Evolutionary conservation across 2,797 vertebrate species (phyloP).

Genomic region (Diplodus puntazzo): DNA sequence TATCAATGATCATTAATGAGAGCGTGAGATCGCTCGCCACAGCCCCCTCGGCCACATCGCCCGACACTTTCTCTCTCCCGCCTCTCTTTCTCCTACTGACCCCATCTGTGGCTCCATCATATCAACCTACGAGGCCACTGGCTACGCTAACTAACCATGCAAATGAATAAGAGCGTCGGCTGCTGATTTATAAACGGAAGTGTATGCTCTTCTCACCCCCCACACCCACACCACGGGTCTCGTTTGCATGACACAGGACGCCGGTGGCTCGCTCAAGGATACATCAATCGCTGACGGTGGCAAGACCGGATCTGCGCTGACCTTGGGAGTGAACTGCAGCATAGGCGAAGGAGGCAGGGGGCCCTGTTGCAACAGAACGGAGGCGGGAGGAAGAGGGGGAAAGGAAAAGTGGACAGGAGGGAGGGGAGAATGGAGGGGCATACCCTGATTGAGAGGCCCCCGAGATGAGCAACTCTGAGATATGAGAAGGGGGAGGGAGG

Average conservation of each 20-base stretch:
- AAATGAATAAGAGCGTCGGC: slow-evolving; percentile 54
- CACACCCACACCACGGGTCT: slow-evolving; percentile 19
- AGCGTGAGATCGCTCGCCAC: slow-evolving; percentile 59
- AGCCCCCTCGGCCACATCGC: slow-evolving; percentile 49
- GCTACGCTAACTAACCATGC: slow-evolving; percentile 42
- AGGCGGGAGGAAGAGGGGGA: slow-evolving; percentile 26
- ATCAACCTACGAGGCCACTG: slow-evolving; percentile 38
- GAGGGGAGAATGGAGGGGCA: slow-evolving; percentile 51
- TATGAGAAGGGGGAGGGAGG: slow-evolving; percentile 59
- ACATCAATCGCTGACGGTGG: slow-evolving; percentile 85
- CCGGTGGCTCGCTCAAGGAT: slow-evolving; percentile 69
- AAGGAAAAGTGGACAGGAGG: slow-evolving; percentile 41
- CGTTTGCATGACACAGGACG: slow-evolving; percentile 71
- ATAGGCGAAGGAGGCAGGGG: slow-evolving; percentile 49
- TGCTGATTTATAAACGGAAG: slow-evolving; percentile 53
- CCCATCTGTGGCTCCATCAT: slow-evolving; percentile 32
- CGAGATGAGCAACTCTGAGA: slow-evolving; percentile 78
- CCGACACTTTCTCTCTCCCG: slow-evolving; percentile 29
- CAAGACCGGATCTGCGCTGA: slow-evolving; percentile 87
- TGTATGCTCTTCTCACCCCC: neutral
- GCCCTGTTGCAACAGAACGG: slow-evolving; percentile 56
- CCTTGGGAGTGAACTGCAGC: slow-evolving; percentile 86
- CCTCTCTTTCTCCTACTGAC: slow-evolving; percentile 44
- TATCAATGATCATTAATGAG: slow-evolving; percentile 79
- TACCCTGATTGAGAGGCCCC: slow-evolving; percentile 77